Evolutionary conservation across 2,113 vertebrate genomes (phyloP), one percentile per base, ranked within the genome.

Genomic region (Odontophorus gujanensis): DNA sequence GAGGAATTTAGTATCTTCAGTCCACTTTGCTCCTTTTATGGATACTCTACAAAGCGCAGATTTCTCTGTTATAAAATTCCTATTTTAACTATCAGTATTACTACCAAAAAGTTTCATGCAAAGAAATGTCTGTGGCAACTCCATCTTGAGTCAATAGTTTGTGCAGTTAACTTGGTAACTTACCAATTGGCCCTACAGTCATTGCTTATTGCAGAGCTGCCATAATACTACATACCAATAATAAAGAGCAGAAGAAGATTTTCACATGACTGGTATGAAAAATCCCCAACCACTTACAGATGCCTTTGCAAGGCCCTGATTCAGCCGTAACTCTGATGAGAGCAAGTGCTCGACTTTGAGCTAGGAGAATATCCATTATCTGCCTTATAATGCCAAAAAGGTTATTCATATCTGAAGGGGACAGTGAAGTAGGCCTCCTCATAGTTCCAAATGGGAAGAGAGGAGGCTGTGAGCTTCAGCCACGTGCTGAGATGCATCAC

Each of bases 81-180:
- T 84, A 42, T 62, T 83, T 92, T 77, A 50, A 67, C 32, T 81
- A 13, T 45, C n/a, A 40, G 17, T 65, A 28, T 32, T 68, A 34
- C 42, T 59, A 61, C 13, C 5, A 77, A 80, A 85, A 76, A 16
- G 8, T 36, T 18, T 3, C 20, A 47, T 22, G 15, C 26, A 74
- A 16, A 55, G 24, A 75, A 63, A 59, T 0, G 0, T 53, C 50
- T 59, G 30, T 55, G 51, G 9, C 0, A 0, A 45, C 76, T 69
- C 68, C 50, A 71, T 11, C 2, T 1, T 11, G 11, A 12, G 22
- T 51, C 2, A 0, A 32, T 13, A 34, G 8, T 45, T 74, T 58
- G 20, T 58, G 40, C 24, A 69, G 68, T 3, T 1, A 47, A 9
- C 19, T 13, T 59, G 26, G 58, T 38, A 36, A 67, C 40, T 40